These are phyloP conservation scores for Lysandra coridon DNA, from an alignment of 2,888 invertebrate genomes.

Conservation along the genomic window DNA sequence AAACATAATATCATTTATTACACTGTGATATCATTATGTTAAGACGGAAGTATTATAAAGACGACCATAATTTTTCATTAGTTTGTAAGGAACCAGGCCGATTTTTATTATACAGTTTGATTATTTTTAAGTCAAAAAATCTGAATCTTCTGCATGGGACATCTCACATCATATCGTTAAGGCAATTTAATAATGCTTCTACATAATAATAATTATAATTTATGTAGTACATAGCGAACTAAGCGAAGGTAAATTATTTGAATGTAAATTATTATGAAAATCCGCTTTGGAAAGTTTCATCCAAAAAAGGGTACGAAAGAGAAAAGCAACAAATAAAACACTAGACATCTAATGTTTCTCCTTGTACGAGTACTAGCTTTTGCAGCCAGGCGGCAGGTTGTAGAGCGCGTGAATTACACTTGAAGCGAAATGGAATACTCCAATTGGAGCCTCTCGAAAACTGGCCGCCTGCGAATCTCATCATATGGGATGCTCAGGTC, in stretches of 20 bases:
- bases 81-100: no score
- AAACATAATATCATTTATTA: no score
- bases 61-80: no score
- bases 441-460: conserved; percentile 38
- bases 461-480: conserved; percentile 36
- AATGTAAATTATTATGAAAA: neutral
- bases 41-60: no score
- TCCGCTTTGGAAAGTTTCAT: neutral
- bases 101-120: no score
- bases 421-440: conserved; percentile 40
- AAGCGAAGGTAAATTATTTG: neutral
- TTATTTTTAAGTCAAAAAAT: no score
- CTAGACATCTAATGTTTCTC: conserved; percentile 24
- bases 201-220: no score
- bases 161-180: no score
- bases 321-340: conserved; percentile 12
- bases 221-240: neutral
- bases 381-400: conserved; percentile 37
- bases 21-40: no score
- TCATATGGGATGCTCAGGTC: conserved; percentile 43
- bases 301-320: neutral
- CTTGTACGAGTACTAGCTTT: conserved; percentile 39
- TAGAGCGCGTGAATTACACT: conserved; percentile 40
- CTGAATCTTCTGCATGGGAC: no score
- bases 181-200: no score